Base-by-base conservation (phyloP, 2,797 vertebrate species). In the Margarornis squamiger region DNA sequence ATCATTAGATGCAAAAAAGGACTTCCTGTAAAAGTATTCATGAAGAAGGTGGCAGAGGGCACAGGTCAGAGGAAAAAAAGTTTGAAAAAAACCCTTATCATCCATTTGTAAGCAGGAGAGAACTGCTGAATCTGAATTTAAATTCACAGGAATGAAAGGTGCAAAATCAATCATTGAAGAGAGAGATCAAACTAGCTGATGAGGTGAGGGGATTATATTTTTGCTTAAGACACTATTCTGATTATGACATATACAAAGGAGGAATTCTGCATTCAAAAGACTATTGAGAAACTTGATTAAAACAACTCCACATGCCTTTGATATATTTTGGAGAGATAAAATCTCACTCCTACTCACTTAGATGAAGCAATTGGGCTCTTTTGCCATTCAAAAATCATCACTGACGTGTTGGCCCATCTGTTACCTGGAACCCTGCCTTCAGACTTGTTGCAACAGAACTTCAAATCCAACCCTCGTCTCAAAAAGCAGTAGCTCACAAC, bases 271-370 rank as follows among this genome's bases (percentile, higher is more conserved):
- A 43, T 96, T 90, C 58, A 89, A 77, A 88, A 85, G 62, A 7
- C 65, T 81, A 19, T 81, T 95, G 82, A 78, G 95, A 89, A 95
- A 94, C 24, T 52, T 46, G 23, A 67, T 88, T 91, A 82, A 87
- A 89, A 61, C 9, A 11, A 67, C 41, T 70, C 62, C 36, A 55
- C 66, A 75, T 23, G n/a, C 26, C n/a, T 61, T 74, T 83, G 30
- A 71, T 75, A 67, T 9, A 8, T 58, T 93, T 89, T 58, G 15
- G 26, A 83, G 41, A 92, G 95, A 93, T 94, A 91, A 90, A 70
- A 95, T 86, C 92, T 92, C 2, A 0, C 30, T 65, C 75, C 93
- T 92, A 74, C 89, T 91, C 68, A 58, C 20, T 61, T 54, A 80
- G 30, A 41, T 4, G 20, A 95, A 89, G 65, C 27, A 87, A 86